Conservation (phyloP, 2,113 vertebrate species). For the Crotalus tigris region DNA sequence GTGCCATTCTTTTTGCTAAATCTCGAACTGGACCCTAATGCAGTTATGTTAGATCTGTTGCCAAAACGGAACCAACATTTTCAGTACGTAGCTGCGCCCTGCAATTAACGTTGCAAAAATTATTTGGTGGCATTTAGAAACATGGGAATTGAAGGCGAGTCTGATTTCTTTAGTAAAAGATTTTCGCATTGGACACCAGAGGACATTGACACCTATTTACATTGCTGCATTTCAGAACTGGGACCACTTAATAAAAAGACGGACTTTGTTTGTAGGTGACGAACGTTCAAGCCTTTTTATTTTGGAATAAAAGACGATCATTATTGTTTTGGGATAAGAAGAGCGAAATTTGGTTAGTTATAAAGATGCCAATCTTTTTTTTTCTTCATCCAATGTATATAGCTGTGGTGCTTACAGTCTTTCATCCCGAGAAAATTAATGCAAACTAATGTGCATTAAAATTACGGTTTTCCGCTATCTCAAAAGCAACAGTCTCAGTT, state of each 20-base stretch:
- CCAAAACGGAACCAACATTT: neutral
- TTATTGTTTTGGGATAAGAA: neutral
- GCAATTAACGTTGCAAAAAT: neutral
- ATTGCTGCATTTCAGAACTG: neutral
- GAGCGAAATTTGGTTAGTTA: neutral
- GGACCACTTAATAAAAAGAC: neutral
- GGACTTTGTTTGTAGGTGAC: neutral
- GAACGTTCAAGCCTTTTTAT: neutral
- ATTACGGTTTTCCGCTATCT: neutral
- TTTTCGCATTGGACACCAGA: neutral
- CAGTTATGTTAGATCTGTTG: neutral
- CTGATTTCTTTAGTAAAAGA: neutral
- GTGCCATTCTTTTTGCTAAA: neutral
- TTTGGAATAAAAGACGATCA: neutral
- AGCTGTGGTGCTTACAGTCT: neutral
- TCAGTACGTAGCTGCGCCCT: neutral
- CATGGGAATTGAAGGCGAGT: neutral
- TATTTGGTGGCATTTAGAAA: neutral
- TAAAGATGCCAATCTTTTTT: neutral
- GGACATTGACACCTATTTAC: neutral
- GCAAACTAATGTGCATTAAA: neutral
- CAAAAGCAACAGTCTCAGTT: neutral
- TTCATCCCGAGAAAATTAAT: neutral
- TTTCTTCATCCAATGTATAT: neutral
- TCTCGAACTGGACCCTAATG: neutral